Base-by-base conservation (phyloP, 2,888 invertebrate genomes). In the Baccha elongata region DNA sequence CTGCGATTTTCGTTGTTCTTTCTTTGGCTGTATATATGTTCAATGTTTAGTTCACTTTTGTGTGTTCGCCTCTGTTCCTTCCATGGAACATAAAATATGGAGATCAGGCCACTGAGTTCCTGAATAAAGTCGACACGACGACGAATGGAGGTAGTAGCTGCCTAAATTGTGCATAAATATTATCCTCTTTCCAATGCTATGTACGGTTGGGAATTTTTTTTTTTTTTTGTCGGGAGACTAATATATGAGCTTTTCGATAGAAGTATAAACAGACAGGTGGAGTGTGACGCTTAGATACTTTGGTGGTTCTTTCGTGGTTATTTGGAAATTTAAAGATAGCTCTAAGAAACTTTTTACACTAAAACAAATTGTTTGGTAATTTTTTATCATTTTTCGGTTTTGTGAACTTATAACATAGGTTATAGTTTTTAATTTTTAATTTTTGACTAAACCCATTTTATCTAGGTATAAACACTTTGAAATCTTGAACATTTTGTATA, bases 111-210 rank as follows among this genome's bases (percentile, higher is more conserved):
- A 53, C 17, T 40, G 60, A 69, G 69, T 64, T 44, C 42, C 50
- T 73, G 62, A 73, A 68, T 73, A 73, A 64, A n/a, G 65, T 37
- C 48, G 40, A 32, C 52, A 52, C 55, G 69, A 80, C 35, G 64
- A 74, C 50, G 69, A 74, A 48, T 65, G 26, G 58, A 60, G 75
- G 75, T 83, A 71, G 75, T 83, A 83, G 72, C 72, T 64, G 68
- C 83, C 76, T 76, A 83, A 76, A 78, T 73, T 83, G 62, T 78
- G 76, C 83, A 76, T 83, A 83, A 83, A 83, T 83, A 83, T 76
- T 68, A 78, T 83, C 62, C 71, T 32, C 37, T 21, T 53, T 53
- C 32, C 50, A 65, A 29, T 50, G 72, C 44, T 62, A 72, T 72
- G 55, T 72, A 53, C 65, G 58, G 52, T 32, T 46, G 50, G 35